phyloP scores from a whole-genome alignment of 2,113 vertebrate species.

The Cavia aperea region DNA sequence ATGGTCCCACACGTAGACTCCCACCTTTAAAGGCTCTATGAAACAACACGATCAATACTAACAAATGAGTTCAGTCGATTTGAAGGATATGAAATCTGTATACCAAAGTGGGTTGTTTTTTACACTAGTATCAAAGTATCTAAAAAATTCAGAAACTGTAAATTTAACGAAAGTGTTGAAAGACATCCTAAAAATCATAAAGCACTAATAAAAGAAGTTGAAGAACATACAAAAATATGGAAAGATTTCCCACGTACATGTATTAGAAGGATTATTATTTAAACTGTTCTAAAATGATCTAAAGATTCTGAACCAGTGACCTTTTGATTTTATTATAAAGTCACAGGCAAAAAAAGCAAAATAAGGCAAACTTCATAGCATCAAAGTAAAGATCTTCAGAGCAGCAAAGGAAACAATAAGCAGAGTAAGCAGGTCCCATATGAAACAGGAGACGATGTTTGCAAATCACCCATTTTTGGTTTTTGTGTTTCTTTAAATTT shows the following conservation, averaged over 20 bases:
- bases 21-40: not conserved
- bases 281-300: not conserved
- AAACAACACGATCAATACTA: not conserved
- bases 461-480: not conserved
- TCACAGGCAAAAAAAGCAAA: not conserved
- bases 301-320: not conserved
- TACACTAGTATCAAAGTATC: not conserved
- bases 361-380: not conserved
- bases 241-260: not conserved
- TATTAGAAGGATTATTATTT: not conserved
- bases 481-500: no score
- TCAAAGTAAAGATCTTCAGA: not conserved
- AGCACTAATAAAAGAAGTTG: not conserved
- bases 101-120: not conserved
- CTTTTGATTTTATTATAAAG: not conserved
- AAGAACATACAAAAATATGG: not conserved
- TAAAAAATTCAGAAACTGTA: not conserved
- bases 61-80: not conserved
- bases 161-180: not conserved
- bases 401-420: not conserved
- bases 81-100: not conserved
- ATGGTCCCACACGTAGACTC: not conserved
- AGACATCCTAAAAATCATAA: not conserved
- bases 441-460: not conserved
- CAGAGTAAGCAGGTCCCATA: not conserved